Percentiles rank a stretch among this genome's conserved stretches.
These are phyloP conservation scores for Hirundichthys speculiger DNA, from an alignment of 2,113 vertebrate genomes.

Conservation along the genomic window DNA sequence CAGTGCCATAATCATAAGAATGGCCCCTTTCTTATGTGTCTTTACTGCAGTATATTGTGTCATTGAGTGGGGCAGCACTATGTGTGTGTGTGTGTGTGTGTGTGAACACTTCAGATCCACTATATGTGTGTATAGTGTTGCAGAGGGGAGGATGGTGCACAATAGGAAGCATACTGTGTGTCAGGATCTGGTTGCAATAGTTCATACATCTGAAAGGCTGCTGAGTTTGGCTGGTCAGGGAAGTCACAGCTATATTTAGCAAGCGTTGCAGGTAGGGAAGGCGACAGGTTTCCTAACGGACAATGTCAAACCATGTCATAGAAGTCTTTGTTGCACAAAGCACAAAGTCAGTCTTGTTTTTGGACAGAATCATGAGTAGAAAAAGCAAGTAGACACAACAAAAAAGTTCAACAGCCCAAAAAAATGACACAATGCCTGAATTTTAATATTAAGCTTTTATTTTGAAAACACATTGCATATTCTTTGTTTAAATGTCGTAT, in stretches of 20 bases:
- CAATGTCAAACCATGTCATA: conserved; percentile 17
- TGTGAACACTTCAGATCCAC: not conserved
- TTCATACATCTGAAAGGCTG: conserved; percentile 36
- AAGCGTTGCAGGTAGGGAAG: conserved; percentile 19
- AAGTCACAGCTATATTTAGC: conserved; percentile 62
- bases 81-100: conserved; percentile 11
- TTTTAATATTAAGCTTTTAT: conserved; percentile 66
- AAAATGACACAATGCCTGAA: not conserved
- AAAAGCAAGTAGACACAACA: not conserved
- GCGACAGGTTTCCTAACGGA: conserved; percentile 7
- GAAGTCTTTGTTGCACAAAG: conserved; percentile 4
- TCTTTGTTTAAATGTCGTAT: conserved; percentile 21
- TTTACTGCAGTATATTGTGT: conserved; percentile 27
- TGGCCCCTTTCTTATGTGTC: conserved; percentile 13
- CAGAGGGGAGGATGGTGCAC: conserved; percentile 43
- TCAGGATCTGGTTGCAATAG: conserved; percentile 67
- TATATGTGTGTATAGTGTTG: conserved; percentile 64
- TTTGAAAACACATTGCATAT: conserved; percentile 51
- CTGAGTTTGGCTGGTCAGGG: conserved; percentile 45
- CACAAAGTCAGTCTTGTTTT: too few species aligned
- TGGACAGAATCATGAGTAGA: too few species aligned
- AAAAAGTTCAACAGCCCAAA: conserved; percentile 1
- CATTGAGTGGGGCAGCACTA: conserved; percentile 5
- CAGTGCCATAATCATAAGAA: conserved; percentile 7
- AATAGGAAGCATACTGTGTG: conserved; percentile 58